phyloP scores from a whole-genome alignment of 2,113 vertebrate species.

The Chloropsis hardwickii region DNA sequence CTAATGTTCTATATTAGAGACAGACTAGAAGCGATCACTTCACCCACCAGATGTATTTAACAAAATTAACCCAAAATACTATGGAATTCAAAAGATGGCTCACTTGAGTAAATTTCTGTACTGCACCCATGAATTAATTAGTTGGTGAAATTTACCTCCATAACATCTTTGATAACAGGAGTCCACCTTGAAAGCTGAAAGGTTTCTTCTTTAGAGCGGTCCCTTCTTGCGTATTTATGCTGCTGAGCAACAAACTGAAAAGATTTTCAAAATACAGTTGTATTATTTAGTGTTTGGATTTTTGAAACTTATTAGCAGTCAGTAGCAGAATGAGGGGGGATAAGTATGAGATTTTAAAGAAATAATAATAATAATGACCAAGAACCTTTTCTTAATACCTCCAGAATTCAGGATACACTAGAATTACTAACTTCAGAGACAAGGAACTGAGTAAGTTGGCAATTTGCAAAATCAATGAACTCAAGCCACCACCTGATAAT shows the following conservation, averaged over 20 bases:
- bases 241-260: constrained; percentile 59
- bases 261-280: neutral
- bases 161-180: constrained; percentile 91
- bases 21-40: neutral
- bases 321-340: neutral
- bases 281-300: neutral
- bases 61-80: neutral
- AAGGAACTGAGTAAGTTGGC: neutral
- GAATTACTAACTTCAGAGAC: neutral
- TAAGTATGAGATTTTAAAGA: neutral
- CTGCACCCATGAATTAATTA: neutral
- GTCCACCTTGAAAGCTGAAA: constrained; percentile 96
- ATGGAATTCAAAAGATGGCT: neutral
- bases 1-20: neutral
- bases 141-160: constrained; percentile 81
- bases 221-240: constrained; percentile 78
- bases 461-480: neutral
- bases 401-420: neutral
- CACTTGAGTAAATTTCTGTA: neutral
- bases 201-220: constrained; percentile 84
- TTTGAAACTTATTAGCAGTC: neutral
- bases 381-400: neutral
- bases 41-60: neutral
- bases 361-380: neutral
- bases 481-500: neutral